phyloP scores from a whole-genome alignment of 2,888 invertebrate genomes.

The Drosophila sordidula region DNA sequence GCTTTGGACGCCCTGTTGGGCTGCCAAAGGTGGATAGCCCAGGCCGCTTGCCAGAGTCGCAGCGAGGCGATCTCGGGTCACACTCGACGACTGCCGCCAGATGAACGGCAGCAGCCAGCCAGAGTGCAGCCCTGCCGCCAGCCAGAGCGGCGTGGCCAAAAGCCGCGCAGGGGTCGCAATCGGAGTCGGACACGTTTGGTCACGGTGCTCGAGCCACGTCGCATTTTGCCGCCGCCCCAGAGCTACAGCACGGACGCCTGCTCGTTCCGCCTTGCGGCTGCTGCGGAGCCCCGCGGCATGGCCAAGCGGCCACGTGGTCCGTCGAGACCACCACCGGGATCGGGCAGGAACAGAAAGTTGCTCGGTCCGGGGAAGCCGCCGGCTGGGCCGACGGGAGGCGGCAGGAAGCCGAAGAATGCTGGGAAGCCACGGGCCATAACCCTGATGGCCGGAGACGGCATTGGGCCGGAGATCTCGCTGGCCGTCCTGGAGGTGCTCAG shows the following conservation, averaged over 20 bases:
- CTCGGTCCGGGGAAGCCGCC: background rate
- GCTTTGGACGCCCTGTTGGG: too few species aligned
- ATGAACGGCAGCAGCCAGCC: constrained; percentile 1
- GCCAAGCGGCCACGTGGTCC: background rate
- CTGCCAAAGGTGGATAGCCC: background rate
- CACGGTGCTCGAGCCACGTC: background rate
- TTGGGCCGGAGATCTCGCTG: constrained; percentile 98
- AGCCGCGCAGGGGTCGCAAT: background rate
- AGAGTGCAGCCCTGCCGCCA: constrained; percentile 5
- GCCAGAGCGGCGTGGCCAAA: background rate
- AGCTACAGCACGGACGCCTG: background rate
- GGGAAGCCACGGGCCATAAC: constrained; percentile 86
- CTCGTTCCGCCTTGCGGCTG: background rate
- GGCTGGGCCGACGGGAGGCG: background rate
- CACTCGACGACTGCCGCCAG: background rate
- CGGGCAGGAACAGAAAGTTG: background rate
- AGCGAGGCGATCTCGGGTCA: background rate
- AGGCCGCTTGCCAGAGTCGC: background rate
- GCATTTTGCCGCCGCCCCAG: constrained; percentile 2
- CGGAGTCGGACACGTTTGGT: background rate
- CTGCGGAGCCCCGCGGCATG: background rate
- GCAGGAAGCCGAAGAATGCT: background rate
- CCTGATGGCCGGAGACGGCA: constrained; percentile 99
- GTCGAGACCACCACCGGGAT: background rate
- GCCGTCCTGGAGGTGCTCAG: constrained; percentile 98